A percentile compares a stretch with the other conserved stretches of the same genome.
phyloP scores from a whole-genome alignment of 2,797 vertebrate genomes.

The Thalassophryne amazonica region DNA sequence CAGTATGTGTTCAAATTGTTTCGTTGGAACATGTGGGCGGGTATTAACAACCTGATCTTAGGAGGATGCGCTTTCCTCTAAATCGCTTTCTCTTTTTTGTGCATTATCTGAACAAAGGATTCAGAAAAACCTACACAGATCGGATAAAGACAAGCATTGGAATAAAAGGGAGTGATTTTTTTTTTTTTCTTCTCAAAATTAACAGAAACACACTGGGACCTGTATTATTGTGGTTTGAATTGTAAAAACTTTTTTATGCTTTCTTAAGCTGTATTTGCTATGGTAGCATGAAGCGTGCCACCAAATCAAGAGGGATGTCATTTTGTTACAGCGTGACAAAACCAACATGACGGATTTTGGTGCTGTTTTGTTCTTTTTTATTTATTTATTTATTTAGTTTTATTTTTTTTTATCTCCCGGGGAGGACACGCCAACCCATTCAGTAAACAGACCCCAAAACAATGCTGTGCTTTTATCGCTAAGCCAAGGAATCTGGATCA shows the following conservation, averaged over 20 bases:
- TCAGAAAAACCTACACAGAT: conserved; percentile 80
- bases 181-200: conserved; percentile 21
- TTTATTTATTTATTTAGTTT: too few relatives aligned
- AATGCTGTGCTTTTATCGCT: conserved; percentile 59
- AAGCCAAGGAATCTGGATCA: conserved; percentile 65
- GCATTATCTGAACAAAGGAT: conserved; percentile 71
- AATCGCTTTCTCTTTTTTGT: conserved; percentile 60
- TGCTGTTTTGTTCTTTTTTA: too few relatives aligned
- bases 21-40: conserved; percentile 78
- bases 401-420: conserved; percentile 30
- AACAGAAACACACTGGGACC: conserved; percentile 46
- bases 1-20: conserved; percentile 76
- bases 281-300: conserved; percentile 32
- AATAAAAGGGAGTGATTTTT: conserved; percentile 59
- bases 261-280: conserved; percentile 58
- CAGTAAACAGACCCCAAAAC: conserved; percentile 41
- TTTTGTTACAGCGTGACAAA: conserved; percentile 69
- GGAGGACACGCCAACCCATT: conserved; percentile 48
- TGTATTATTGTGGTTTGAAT: conserved; percentile 68
- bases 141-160: conserved; percentile 77
- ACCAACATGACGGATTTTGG: conserved; percentile 70
- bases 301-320: conserved; percentile 38
- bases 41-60: conserved; percentile 84
- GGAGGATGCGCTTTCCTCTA: conserved; percentile 74
- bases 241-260: conserved; percentile 46